A percentile compares a stretch with the other conserved stretches of the same genome.
phyloP scores from a whole-genome alignment of 2,113 vertebrate genomes.

The Struthio camelus region DNA sequence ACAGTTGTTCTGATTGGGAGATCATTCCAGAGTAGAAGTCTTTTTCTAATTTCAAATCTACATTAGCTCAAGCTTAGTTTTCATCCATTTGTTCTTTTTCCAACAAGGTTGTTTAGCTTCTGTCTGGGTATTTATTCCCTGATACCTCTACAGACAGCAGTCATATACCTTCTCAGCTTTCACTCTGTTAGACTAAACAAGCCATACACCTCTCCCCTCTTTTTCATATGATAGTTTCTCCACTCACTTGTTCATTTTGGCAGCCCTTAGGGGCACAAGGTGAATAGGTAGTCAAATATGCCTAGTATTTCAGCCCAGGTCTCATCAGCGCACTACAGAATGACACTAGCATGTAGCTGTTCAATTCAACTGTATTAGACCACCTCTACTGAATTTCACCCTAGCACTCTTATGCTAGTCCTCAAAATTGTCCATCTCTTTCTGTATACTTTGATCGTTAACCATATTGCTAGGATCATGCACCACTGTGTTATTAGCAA shows the following conservation, averaged over 20 bases:
- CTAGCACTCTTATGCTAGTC: too few relatives aligned
- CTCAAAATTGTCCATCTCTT: too few relatives aligned
- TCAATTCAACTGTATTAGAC: too few relatives aligned
- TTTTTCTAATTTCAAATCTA: background rate
- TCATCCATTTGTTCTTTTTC: background rate
- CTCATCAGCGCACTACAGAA: background rate
- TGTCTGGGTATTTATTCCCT: background rate
- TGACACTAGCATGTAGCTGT: fast-evolving
- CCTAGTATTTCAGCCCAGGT: background rate
- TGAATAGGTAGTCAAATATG: background rate
- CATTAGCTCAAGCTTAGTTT: background rate
- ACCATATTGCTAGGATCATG: too few relatives aligned
- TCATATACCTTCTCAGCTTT: background rate
- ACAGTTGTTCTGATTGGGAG: background rate
- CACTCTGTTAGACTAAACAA: fast-evolving
- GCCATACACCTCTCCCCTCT: fast-evolving
- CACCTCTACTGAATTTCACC: too few relatives aligned
- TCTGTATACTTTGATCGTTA: too few relatives aligned
- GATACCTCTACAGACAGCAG: background rate
- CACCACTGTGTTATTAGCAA: too few relatives aligned
- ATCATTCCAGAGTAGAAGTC: background rate
- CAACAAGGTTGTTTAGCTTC: background rate
- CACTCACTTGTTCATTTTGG: background rate
- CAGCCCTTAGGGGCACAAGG: background rate
- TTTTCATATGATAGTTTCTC: fast-evolving